phyloP scores from a whole-genome alignment of 2,888 invertebrate genomes.

The Cryptosula pallasiana region DNA sequence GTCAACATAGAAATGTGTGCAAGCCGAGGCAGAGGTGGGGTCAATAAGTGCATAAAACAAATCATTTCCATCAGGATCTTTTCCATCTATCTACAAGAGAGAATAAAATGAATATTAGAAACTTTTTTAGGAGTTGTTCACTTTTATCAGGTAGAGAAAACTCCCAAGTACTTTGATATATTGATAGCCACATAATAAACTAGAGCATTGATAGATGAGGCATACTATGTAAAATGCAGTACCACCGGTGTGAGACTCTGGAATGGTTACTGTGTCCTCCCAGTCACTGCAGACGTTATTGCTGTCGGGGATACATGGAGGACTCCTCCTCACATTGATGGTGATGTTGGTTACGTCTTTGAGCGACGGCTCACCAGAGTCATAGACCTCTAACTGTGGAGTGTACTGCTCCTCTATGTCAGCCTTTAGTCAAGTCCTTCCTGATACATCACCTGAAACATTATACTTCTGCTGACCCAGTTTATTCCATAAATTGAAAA shows the following conservation, averaged over 20 bases:
- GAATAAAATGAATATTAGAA: too few relatives aligned
- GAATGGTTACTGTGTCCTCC: conserved; percentile 14
- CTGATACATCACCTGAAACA: background rate
- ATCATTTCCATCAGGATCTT: conserved; percentile 2
- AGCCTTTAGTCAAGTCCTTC: background rate
- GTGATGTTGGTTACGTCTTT: conserved; percentile 3
- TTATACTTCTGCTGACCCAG: too few relatives aligned
- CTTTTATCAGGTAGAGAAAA: too few relatives aligned
- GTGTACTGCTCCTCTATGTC: conserved; percentile 12
- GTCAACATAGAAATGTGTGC: conserved; percentile 3
- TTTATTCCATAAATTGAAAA: too few relatives aligned
- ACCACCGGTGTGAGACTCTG: background rate
- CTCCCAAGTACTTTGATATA: too few relatives aligned
- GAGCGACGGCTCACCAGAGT: background rate
- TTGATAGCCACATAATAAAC: too few relatives aligned
- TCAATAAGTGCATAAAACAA: background rate
- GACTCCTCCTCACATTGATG: background rate
- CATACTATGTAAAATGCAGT: conserved; percentile 3
- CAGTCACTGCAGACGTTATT: background rate
- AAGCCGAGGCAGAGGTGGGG: background rate
- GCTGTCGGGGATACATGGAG: background rate
- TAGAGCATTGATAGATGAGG: too few relatives aligned
- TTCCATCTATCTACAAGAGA: background rate
- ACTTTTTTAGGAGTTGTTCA: too few relatives aligned
- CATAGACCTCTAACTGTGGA: conserved; percentile 15